Conservation (phyloP, 2,888 invertebrate species). For the Cinara cedri region DNA sequence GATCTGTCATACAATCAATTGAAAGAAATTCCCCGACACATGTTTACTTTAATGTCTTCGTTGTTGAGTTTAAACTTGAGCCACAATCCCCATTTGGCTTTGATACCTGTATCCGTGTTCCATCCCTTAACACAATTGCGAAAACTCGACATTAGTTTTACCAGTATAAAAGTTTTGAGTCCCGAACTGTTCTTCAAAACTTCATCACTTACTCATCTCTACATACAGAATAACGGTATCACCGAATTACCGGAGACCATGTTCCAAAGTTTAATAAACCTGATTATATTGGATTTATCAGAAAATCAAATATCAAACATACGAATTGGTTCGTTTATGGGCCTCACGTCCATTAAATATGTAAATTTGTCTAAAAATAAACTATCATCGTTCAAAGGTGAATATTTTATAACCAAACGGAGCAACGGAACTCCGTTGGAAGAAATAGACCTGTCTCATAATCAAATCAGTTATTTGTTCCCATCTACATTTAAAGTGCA, state of each 20-base stretch:
- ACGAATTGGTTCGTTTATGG: conserved; percentile 77
- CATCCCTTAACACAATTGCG: conserved; percentile 74
- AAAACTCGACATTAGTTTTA: conserved; percentile 76
- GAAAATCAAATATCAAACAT: conserved; percentile 79
- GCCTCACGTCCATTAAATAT: conserved; percentile 75
- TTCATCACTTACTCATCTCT: conserved; percentile 71
- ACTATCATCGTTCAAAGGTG: conserved; percentile 80
- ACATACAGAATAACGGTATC: conserved; percentile 75
- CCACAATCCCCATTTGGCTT: conserved; percentile 72
- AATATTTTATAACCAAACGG: conserved; percentile 75
- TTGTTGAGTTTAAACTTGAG: conserved; percentile 78
- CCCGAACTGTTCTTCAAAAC: conserved; percentile 75
- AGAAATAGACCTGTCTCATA: conserved; percentile 79
- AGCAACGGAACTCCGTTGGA: conserved; percentile 68
- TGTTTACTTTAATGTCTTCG: conserved; percentile 72
- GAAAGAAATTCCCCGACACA: conserved; percentile 73
- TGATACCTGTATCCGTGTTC: conserved; percentile 71
- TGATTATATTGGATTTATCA: conserved; percentile 73
- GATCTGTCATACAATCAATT: conserved; percentile 82
- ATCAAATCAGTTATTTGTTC: conserved; percentile 81
- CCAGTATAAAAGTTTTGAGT: conserved; percentile 76
- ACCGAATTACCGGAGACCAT: conserved; percentile 78
- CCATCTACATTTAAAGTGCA: conserved; percentile 86
- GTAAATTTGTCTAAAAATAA: conserved; percentile 79
- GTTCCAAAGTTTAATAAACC: conserved; percentile 77